Evolutionary conservation across 2,113 vertebrate genomes (phyloP).

Genomic region (Microtus pennsylvanicus): DNA sequence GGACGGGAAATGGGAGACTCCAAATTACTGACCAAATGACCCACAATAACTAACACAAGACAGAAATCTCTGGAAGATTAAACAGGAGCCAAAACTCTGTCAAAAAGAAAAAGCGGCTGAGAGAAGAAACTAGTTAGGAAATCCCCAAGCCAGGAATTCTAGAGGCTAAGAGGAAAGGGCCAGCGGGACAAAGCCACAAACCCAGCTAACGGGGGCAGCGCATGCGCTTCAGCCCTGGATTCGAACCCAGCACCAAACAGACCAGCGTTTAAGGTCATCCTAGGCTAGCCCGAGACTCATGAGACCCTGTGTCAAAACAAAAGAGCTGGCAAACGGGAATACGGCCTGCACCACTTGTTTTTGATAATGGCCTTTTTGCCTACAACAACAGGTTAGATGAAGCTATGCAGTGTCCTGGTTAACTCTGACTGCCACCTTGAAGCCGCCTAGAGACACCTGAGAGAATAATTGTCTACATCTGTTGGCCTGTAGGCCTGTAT

Average conservation of each 20-base stretch:
- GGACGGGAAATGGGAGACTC: conserved; percentile 63
- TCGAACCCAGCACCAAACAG: background rate
- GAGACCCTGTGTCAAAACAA: background rate
- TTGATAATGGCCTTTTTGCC: background rate
- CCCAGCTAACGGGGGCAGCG: background rate
- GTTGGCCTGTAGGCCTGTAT: background rate
- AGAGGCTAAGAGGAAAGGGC: background rate
- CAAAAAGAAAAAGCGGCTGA: conserved; percentile 55
- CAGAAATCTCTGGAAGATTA: conserved; percentile 58
- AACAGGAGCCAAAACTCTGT: conserved; percentile 64
- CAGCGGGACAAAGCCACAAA: background rate
- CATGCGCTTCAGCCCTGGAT: background rate
- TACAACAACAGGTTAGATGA: background rate
- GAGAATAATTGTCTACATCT: background rate
- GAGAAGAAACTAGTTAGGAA: conserved; percentile 54
- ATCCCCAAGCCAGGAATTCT: conserved; percentile 54
- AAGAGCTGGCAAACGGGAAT: background rate
- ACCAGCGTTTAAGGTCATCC: background rate
- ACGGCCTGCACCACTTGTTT: background rate
- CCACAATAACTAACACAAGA: conserved; percentile 62
- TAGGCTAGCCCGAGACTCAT: background rate
- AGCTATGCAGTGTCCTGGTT: background rate
- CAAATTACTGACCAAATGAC: conserved; percentile 59
- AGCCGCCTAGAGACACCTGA: background rate
- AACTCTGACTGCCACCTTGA: background rate